Percentiles rank a stretch among this genome's conserved stretches.
phyloP scores from a whole-genome alignment of 2,113 vertebrate genomes.

The Proterorhinus semilunaris region DNA sequence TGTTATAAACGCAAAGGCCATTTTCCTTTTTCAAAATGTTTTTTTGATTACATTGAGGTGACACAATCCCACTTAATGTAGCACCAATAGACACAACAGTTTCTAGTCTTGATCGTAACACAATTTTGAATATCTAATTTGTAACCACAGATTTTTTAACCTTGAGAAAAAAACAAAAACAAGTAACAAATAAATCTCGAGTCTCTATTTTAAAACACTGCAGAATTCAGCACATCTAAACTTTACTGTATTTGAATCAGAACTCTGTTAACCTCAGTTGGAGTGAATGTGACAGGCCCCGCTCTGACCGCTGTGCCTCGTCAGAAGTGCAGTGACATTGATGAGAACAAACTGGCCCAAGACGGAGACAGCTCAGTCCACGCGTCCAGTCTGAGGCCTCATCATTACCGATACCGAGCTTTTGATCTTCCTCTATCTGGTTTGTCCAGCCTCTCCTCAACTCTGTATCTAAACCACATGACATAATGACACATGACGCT shows the following conservation, averaged over 20 bases:
- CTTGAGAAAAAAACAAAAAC: too few species aligned
- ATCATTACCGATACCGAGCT: slow-evolving; percentile 63
- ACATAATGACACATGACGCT: slow-evolving; percentile 48
- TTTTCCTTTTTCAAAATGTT: too few species aligned
- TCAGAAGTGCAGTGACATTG: slow-evolving; percentile 58
- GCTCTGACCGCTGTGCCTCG: slow-evolving; percentile 24
- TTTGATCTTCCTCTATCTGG: slow-evolving; percentile 62
- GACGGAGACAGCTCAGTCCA: slow-evolving; percentile 48
- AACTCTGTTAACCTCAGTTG: not conserved
- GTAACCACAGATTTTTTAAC: too few species aligned
- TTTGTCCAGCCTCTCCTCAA: slow-evolving; percentile 33
- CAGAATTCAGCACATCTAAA: not conserved
- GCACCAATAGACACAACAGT: too few species aligned
- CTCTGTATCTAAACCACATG: slow-evolving; percentile 38
- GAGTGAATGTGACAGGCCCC: slow-evolving; percentile 20
- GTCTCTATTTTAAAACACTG: too few species aligned
- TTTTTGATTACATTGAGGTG: too few species aligned
- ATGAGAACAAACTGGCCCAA: slow-evolving; percentile 72
- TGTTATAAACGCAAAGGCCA: too few species aligned
- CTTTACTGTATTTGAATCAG: not conserved
- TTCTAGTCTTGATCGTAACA: too few species aligned
- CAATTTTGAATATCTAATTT: too few species aligned
- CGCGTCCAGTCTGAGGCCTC: slow-evolving; percentile 50
- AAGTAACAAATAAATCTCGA: too few species aligned
- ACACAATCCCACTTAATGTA: too few species aligned